Base-by-base conservation (phyloP, 2,888 invertebrate species). In the Drosophila picticornis region DNA sequence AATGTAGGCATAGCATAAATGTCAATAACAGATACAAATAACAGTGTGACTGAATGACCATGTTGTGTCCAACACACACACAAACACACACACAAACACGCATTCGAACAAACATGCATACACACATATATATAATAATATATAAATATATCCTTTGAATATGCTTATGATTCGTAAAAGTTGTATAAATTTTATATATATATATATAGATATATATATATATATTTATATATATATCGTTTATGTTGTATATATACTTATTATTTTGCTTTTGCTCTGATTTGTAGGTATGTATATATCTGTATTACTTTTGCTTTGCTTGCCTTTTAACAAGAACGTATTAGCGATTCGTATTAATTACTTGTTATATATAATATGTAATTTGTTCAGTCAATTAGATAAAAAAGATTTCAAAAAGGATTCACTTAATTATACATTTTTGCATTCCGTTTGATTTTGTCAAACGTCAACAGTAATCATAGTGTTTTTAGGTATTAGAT, bases 351-450 rank as follows among this genome's bases (percentile, higher is more conserved):
- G 87, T 80, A 88, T 84, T 85, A 73, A 81, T 85, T 73, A 77
- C 65, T 70, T 84, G 66, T 67, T 80, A 63, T 83, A 36, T 84
- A 63, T 80, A 60, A 85, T 85, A 86, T 84, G 82, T 85, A 85
- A 85, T 89, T 85, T 85, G 85, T 85, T 85, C 90, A 85, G 89
- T 85, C 85, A 85, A 85, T 85, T 85, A 85, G 85, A 89, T 85
- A 85, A 85, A 85, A 88, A 85, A 84, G 84, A 87, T 85, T 85
- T 87, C 87, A 85, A 85, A 85, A 85, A 87, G 84, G 87, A 82
- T 85, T 89, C 86, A 75, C 89, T 89, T 85, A 89, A 89, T 65
- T 63, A 71, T 79, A 73, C 63, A 73, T 73, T 65, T 36, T 79
- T 71, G 69, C 59, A 43, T 64, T 69, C 73, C 51, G 56, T 55